Percentiles rank a stretch among this genome's conserved stretches.
These are phyloP conservation scores for Bucco capensis DNA, from an alignment of 2,113 vertebrate genomes.

Conservation along the genomic window DNA sequence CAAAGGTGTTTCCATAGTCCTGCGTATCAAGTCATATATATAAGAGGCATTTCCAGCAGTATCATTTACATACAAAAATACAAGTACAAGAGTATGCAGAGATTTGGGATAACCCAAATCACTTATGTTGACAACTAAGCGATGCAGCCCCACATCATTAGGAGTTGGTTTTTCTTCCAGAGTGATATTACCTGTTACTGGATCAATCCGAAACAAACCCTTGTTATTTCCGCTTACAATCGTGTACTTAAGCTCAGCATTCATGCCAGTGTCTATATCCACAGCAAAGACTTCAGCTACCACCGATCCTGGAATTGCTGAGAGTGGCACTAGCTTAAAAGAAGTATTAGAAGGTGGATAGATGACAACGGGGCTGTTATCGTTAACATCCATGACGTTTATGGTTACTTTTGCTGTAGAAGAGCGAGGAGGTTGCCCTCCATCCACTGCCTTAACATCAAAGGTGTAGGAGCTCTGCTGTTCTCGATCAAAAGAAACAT, in stretches of 20 bases:
- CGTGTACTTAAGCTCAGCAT: slow-evolving; percentile 94
- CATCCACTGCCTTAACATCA: slow-evolving; percentile 93
- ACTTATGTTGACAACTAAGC: slow-evolving; percentile 96
- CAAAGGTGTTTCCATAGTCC: slow-evolving; percentile 95
- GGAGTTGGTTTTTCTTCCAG: slow-evolving; percentile 90
- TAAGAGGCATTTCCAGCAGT: slow-evolving; percentile 92
- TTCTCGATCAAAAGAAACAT: slow-evolving; percentile 96
- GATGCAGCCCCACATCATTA: slow-evolving; percentile 89
- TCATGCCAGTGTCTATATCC: slow-evolving; percentile 97
- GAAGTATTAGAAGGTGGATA: slow-evolving; percentile 96
- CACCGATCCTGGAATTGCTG: slow-evolving; percentile 94
- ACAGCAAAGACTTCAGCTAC: slow-evolving; percentile 97
- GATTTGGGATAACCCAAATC: slow-evolving; percentile 97
- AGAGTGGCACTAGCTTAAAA: slow-evolving; percentile 94
- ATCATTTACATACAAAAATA: slow-evolving; percentile 96
- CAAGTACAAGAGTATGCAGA: slow-evolving; percentile 93
- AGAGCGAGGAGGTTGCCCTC: slow-evolving; percentile 89
- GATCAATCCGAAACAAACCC: slow-evolving; percentile 95
- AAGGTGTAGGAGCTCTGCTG: slow-evolving; percentile 98
- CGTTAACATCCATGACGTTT: slow-evolving; percentile 97
- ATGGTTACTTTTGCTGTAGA: slow-evolving; percentile 98
- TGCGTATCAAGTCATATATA: slow-evolving; percentile 92
- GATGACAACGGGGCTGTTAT: slow-evolving; percentile 95
- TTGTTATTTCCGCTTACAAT: slow-evolving; percentile 95
- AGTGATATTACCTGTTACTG: slow-evolving; percentile 96